Evolutionary conservation across 2,888 invertebrate species (phyloP), one percentile per base, ranked within the genome.

Genomic region (Amphimallon solstitiale): DNA sequence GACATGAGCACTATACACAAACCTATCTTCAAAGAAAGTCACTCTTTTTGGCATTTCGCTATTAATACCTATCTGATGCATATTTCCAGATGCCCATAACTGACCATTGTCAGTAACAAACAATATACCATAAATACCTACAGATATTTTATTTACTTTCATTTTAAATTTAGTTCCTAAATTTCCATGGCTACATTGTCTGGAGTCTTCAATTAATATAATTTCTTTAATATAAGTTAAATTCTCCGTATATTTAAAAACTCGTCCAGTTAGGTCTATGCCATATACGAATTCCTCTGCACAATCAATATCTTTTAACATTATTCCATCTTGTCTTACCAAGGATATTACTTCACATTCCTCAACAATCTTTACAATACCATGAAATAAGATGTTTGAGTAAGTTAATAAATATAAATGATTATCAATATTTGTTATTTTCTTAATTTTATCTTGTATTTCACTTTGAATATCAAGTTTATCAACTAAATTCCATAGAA

Each of bases 1-100:
- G 64, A 93, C 90, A 6, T 88, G 88, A 46, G 92, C 86, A 77
- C 89, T 88, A 54, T 89, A 86, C 17, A 93, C 87, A 67, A 86
- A 86, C 72, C 90, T 84, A 5, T 89, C 89, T 74, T 89, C 88
- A 74, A 92, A 90, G 81, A 90, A 90, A 68, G 84, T 84, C 51
- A 91, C 87, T 80, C 86, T 88, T 70, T 86, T 88, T 69, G 90
- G 89, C 73, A 83, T 86, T 72, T 78, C 79, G 56, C 85, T 84
- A 68, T 87, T 86, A 74, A 90, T 83, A 54, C 87, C 85, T 73
- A 91, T 86, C 78, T 90, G 89, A 4, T 89, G 88, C 85, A 90
- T 90, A 74, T 81, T 79, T 60, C 91, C 91, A 43, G 85, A 87
- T 0, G 89, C 90, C 90, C 90, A 91, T 1, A 91, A 82, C 73